Evolutionary conservation across 1,140 invertebrate genomes (phyloP).

Genomic region (Batillaria attramentaria): DNA sequence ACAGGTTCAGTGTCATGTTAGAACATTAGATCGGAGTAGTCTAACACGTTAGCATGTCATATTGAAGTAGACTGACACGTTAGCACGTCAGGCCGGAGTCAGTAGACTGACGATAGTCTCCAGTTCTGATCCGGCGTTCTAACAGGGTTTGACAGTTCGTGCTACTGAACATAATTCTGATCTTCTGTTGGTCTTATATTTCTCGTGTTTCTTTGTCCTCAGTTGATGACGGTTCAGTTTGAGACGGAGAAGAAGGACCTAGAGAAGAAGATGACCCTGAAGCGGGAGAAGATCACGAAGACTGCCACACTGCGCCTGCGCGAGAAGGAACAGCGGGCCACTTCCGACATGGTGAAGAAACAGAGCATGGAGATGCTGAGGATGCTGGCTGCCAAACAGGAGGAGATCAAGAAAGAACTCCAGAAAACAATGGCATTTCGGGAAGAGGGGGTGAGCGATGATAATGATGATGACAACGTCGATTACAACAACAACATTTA

Average conservation of each 20-base stretch:
- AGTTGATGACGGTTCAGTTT: conserved; percentile 68
- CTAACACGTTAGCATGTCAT: too few species aligned
- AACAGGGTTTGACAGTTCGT: too few species aligned
- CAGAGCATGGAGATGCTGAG: conserved; percentile 70
- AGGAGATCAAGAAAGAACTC: conserved; percentile 66
- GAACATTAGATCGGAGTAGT: too few species aligned
- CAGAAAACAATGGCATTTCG: conserved; percentile 29
- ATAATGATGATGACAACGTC: too few species aligned
- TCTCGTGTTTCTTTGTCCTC: conserved; percentile 6
- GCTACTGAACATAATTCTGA: not conserved
- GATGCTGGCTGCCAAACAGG: conserved; percentile 65
- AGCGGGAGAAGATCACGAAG: conserved; percentile 65
- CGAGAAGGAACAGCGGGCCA: conserved; percentile 67
- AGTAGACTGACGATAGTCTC: not conserved
- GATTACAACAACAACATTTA: too few species aligned
- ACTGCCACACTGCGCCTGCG: conserved; percentile 64
- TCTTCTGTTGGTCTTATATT: not conserved
- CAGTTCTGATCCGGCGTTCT: too few species aligned
- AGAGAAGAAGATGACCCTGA: conserved; percentile 65
- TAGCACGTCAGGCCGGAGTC: not conserved
- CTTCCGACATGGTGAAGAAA: conserved; percentile 65
- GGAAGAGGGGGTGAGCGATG: too few species aligned
- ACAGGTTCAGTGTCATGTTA: too few species aligned
- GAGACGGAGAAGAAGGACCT: conserved; percentile 69
- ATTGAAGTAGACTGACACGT: not conserved